Conservation (phyloP, 1,140 invertebrate genomes). For the Drosophila kohkoa region DNA sequence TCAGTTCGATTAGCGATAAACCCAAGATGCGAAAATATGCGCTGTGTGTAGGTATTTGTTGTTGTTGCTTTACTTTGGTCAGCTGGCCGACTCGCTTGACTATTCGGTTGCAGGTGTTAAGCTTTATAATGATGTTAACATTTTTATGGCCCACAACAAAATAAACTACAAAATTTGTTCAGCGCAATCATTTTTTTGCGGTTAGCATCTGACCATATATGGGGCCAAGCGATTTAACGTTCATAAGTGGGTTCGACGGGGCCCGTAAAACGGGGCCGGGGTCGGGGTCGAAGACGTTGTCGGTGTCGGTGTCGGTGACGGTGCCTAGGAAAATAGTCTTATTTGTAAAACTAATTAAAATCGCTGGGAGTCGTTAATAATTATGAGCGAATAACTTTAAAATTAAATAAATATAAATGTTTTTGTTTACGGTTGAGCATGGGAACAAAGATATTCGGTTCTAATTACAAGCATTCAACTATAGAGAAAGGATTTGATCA, state of each 20-base stretch:
- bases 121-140: slow-evolving; percentile 82
- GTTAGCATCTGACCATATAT: slow-evolving; percentile 58
- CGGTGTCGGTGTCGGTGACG: neutral
- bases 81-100: slow-evolving; percentile 27
- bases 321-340: slow-evolving; percentile 23
- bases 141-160: slow-evolving; percentile 78
- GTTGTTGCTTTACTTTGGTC: slow-evolving; percentile 14
- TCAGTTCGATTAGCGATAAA: slow-evolving; percentile 78
- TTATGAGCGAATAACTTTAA: slow-evolving; percentile 53
- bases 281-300: neutral
- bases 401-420: slow-evolving; percentile 47
- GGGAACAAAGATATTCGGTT: neutral
- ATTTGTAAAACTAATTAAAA: slow-evolving; percentile 71
- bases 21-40: slow-evolving; percentile 72
- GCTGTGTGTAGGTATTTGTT: slow-evolving; percentile 30
- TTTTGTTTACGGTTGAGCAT: neutral
- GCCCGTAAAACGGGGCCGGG: slow-evolving; percentile 15
- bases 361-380: slow-evolving; percentile 50
- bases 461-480: neutral
- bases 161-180: slow-evolving; percentile 79
- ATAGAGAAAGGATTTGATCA: no score
- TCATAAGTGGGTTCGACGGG: slow-evolving; percentile 36
- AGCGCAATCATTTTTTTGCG: slow-evolving; percentile 72
- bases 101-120: slow-evolving; percentile 73
- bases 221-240: slow-evolving; percentile 61